These are phyloP conservation scores for Mythimna vitellina DNA, from an alignment of 2,888 invertebrate genomes.

Conservation along the genomic window DNA sequence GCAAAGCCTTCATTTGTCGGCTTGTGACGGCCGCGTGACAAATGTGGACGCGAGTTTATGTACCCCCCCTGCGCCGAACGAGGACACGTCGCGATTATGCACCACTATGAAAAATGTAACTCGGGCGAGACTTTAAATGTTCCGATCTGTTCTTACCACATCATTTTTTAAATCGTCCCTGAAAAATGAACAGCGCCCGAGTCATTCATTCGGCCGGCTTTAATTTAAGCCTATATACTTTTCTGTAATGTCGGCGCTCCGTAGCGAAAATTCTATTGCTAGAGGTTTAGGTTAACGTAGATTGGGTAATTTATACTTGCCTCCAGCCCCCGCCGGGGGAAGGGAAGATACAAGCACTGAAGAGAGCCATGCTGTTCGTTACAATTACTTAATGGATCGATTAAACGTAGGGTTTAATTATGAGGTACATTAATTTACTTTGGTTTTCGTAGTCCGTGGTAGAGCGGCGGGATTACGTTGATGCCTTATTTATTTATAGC, in stretches of 20 bases:
- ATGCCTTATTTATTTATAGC: conserved; percentile 65
- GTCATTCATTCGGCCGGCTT: conserved; percentile 79
- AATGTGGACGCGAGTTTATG: conserved; percentile 88
- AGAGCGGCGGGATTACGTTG: conserved; percentile 63
- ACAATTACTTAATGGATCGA: conserved; percentile 88
- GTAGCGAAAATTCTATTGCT: conserved; percentile 86
- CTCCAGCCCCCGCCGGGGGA: conserved; percentile 76
- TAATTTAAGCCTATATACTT: conserved; percentile 86
- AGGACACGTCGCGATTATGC: conserved; percentile 82
- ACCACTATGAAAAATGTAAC: conserved; percentile 82
- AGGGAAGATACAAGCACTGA: conserved; percentile 80
- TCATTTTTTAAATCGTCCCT: conserved; percentile 55
- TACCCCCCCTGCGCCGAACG: conserved; percentile 72
- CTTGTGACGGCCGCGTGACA: conserved; percentile 89
- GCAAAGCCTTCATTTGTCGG: conserved; percentile 91
- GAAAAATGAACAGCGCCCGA: conserved; percentile 69
- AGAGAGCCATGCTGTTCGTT: conserved; percentile 83
- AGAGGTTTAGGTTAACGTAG: conserved; percentile 87
- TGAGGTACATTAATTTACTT: conserved; percentile 77
- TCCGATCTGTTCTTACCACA: conserved; percentile 56
- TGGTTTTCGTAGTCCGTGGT: conserved; percentile 60
- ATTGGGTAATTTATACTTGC: conserved; percentile 90
- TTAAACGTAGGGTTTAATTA: conserved; percentile 83
- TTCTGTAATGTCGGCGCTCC: conserved; percentile 83
- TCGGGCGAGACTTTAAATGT: conserved; percentile 69